Conservation (phyloP, 2,888 invertebrate genomes). For the Bellardia bayeri region DNA sequence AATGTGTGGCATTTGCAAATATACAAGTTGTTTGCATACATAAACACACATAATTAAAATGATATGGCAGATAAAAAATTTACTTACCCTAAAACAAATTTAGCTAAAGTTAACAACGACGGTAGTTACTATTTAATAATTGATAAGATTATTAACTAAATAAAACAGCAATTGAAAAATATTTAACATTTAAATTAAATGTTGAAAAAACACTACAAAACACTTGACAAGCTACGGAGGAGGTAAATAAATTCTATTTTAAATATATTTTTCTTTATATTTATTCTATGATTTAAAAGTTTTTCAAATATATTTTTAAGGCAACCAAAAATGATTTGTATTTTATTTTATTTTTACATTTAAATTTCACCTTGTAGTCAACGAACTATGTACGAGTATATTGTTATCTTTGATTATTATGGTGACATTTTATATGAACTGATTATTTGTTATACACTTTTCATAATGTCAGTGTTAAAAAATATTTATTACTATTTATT, state of each 20-base stretch:
- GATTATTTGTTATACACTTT: slow-evolving; percentile 38
- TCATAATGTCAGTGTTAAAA: slow-evolving; percentile 24
- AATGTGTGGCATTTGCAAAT: neutral
- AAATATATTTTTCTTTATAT: neutral
- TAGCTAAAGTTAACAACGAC: neutral
- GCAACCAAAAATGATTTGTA: neutral
- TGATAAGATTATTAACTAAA: slow-evolving; percentile 50
- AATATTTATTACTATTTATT: neutral
- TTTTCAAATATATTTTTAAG: neutral
- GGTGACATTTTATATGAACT: slow-evolving; percentile 39
- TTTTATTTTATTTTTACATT: neutral
- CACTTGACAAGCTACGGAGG: slow-evolving; percentile 10
- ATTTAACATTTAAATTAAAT: neutral
- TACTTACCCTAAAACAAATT: slow-evolving; percentile 10
- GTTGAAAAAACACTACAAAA: neutral
- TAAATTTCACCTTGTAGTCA: neutral
- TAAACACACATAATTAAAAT: neutral
- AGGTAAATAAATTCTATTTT: neutral
- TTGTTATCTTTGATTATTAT: slow-evolving; percentile 12
- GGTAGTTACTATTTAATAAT: neutral
- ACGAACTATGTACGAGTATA: neutral
- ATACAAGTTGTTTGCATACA: neutral
- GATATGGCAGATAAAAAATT: slow-evolving; percentile 27
- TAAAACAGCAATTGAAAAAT: neutral
- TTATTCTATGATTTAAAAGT: neutral